Conservation (phyloP, 2,113 vertebrate genomes). For the Dascyllus trimaculatus region DNA sequence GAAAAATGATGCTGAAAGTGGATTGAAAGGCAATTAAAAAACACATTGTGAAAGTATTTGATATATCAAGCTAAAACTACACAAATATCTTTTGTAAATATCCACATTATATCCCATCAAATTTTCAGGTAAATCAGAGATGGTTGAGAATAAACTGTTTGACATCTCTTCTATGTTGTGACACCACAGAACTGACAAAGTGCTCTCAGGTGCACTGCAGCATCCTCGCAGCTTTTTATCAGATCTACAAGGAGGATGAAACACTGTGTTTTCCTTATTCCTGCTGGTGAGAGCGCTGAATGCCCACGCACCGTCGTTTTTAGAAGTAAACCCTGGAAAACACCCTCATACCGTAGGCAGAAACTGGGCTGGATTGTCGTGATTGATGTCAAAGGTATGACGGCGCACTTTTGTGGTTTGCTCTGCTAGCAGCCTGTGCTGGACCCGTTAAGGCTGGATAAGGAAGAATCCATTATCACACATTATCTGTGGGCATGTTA, state of each 20-base stretch:
- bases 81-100: too few relatives aligned
- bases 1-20: too few relatives aligned
- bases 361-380: background rate
- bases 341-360: background rate
- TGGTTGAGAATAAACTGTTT: too few relatives aligned
- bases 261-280: background rate
- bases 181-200: background rate
- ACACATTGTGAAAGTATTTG: too few relatives aligned
- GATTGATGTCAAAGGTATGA: background rate
- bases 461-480: conserved; percentile 22
- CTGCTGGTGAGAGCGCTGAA: background rate
- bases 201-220: background rate
- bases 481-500: background rate
- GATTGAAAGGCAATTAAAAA: too few relatives aligned
- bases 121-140: too few relatives aligned
- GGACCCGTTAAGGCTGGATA: background rate
- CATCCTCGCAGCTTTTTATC: background rate
- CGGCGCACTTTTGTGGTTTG: background rate
- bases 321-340: background rate
- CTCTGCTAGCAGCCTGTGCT: background rate
- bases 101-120: too few relatives aligned
- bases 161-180: too few relatives aligned
- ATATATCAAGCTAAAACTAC: too few relatives aligned
- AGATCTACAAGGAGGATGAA: background rate
- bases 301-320: background rate